Base-by-base conservation (phyloP, 2,113 vertebrate species). In the Syngnathus typhle region DNA sequence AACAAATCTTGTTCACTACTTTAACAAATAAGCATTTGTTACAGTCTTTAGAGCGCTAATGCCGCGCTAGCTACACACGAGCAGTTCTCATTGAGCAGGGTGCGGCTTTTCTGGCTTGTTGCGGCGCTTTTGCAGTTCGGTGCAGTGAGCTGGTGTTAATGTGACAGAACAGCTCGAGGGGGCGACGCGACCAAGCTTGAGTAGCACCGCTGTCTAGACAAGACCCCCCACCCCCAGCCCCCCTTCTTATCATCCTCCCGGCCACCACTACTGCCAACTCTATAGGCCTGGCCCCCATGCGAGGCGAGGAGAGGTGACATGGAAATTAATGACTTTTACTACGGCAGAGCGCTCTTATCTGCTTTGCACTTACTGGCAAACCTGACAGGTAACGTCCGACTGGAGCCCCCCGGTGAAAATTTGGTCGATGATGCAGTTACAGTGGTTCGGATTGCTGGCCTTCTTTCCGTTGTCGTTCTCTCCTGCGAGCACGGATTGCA, bases 381-480 rank as follows among this genome's bases (percentile, higher is more conserved):
- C 95, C 87, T 98, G 95, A 92, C 95, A 98, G 76, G 95, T 98
- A 81, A 98, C 95, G 27, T 98, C 95, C 15, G 95, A 98, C 92
- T 98, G 95, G 84, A 98, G 93, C 78, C 95, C 95, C 0, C 95
- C 95, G 0, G 95, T 98, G 90, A 98, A 98, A 85, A 98, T 98
- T 93, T 98, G 95, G 92, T 98, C 95, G 75, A 98, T 98, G 90
- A 98, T 98, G 90, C 95, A 98, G 91, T 94, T 98, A 93, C 95
- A 98, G 92, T 98, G 95, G 90, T 98, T 98, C 83, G 95, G 95
- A 89, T 98, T 97, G 92, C 93, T 96, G 91, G 95, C 94, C 90
- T 98, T 98, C 87, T 98, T 98, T 70, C 95, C 95, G 5, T 95
- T 98, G 83, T 98, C 95, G 1, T 62, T 61, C 18, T 98, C 95